Percentiles rank a stretch among this genome's conserved stretches.
Evolutionary conservation across 2,888 invertebrate species (phyloP).

Genomic region (Myathropa florea): DNA sequence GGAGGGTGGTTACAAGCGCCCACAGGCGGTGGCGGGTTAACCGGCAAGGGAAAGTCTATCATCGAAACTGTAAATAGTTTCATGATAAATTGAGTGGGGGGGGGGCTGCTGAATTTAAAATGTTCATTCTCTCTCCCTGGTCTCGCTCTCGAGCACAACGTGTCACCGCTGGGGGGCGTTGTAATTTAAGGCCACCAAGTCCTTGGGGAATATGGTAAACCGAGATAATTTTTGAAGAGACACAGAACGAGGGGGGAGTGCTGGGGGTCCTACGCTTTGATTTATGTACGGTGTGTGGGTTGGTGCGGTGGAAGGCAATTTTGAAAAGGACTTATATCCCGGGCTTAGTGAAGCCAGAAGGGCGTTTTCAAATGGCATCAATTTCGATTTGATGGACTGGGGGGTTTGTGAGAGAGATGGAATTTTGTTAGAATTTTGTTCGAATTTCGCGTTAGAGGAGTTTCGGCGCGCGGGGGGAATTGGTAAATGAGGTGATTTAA

Average conservation of each 20-base stretch:
- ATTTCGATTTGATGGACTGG: neutral
- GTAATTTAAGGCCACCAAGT: neutral
- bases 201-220: neutral
- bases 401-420: neutral
- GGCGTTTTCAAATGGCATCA: neutral
- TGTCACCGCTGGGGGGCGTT: neutral
- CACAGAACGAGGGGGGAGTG: neutral
- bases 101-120: conserved; percentile 21
- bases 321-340: neutral
- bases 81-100: conserved; percentile 28
- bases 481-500: too few species aligned
- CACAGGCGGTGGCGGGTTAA: neutral
- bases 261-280: neutral
- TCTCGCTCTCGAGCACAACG: neutral
- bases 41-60: neutral
- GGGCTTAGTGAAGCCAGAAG: neutral
- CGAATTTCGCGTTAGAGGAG: too few species aligned
- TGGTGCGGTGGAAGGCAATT: neutral
- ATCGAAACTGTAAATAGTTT: conserved; percentile 28
- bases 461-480: too few species aligned
- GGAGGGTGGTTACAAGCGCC: neutral
- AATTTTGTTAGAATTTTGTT: neutral
- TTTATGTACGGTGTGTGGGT: conserved; percentile 6
- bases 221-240: neutral
- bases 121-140: neutral